Conservation (phyloP, 2,888 invertebrate species). For the Lycocerus yunnanus region DNA sequence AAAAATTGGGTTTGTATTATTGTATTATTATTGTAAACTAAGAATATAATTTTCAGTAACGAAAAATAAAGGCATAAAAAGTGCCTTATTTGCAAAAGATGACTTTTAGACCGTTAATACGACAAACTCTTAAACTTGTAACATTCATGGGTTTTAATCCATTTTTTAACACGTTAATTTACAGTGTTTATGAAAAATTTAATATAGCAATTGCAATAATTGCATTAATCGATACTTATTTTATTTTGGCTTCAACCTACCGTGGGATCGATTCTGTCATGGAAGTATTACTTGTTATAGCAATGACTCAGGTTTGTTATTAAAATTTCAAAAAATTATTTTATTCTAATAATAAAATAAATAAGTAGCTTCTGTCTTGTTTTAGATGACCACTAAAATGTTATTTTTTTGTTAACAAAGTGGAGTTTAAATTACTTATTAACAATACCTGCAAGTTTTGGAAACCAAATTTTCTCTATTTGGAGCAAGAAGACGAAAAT, state of each 20-base stretch:
- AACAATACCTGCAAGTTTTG: too few species aligned
- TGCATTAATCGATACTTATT: neutral
- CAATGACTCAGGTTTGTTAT: neutral
- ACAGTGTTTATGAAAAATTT: neutral
- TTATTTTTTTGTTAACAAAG: neutral
- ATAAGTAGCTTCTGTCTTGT: too few species aligned
- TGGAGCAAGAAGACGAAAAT: too few species aligned
- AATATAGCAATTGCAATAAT: neutral
- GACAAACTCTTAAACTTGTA: neutral
- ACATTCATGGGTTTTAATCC: neutral
- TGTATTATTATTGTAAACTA: too few species aligned
- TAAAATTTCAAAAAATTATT: too few species aligned
- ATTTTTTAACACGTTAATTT: neutral
- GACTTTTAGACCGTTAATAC: neutral
- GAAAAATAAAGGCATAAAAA: too few species aligned
- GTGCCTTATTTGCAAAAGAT: too few species aligned
- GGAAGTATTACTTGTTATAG: neutral
- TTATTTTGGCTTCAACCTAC: neutral
- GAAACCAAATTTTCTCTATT: too few species aligned
- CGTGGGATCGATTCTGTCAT: neutral
- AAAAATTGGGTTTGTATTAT: too few species aligned
- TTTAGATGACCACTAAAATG: neutral
- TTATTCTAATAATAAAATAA: too few species aligned
- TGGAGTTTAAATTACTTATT: too few species aligned
- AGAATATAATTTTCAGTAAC: too few species aligned